Evolutionary conservation across 2,113 vertebrate genomes (phyloP), one percentile per base, ranked within the genome.

Genomic region (Apodemus speciosus): DNA sequence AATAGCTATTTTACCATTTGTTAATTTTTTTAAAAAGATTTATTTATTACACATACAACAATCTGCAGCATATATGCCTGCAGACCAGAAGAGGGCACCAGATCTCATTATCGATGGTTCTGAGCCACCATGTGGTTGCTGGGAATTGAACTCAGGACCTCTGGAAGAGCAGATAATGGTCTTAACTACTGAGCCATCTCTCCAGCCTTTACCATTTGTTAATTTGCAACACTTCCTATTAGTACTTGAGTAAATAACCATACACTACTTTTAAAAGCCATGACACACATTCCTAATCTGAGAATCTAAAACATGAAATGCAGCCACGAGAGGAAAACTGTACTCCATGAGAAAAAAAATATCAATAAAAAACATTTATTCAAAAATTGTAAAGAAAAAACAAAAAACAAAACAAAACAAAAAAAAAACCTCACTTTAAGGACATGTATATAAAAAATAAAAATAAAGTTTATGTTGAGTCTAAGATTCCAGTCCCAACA

Each of bases 401-500:
- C 51, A 53, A 53, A 53, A 53, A 53, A 49, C 49, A 49, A 49
- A 49, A 49, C 49, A n/a, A n/a, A 49, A 49, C 5, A 51, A 13
- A 10, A 51, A 51, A 51, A 51, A 51, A 51, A 53, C 2, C 27
- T 13, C 25, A 72, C 43, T 49, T 76, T 20, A 62, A 53, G 51
- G 64, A 68, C 51, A 49, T 38, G 18, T 23, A 16, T 27, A 73
- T 43, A 73, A 23, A 66, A 38, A 93, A 75, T 40, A 62, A 49
- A 88, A 86, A 76, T 69, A 38, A 88, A 79, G 35, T 51, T 15
- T 89, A 27, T 75, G n/a, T 62, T 92, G n/a, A 88, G 64, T 81
- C 0, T 46, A 43, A 53, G 23, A 53, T 11, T 35, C 40, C 11
- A 75, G 27, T 9, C 68, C 35, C 35, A 81, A 35, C 32, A 27